Evolutionary conservation across 2,888 invertebrate genomes (phyloP), one percentile per base, ranked within the genome.

Genomic region (Helobdella robusta): DNA sequence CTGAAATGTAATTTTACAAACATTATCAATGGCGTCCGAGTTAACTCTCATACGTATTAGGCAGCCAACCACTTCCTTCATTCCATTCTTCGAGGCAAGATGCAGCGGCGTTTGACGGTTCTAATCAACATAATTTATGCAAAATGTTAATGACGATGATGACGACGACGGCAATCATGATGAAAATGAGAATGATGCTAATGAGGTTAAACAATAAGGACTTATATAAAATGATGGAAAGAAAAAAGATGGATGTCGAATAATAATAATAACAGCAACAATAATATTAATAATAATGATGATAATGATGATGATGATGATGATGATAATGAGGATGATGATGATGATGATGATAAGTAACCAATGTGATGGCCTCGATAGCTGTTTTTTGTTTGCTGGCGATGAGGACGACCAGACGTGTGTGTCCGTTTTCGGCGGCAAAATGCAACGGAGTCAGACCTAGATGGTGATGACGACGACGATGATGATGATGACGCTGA

Each of bases 21-120:
- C 85, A 73, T 75, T 76, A 70, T 95, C 95, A 6, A 91, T 91
- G 50, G 95, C 93, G 76, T 93, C 93, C 68, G 93, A 91, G 79
- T 91, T 92, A 36, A 94, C 94, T 64, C 93, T 92, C 66, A 95
- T 83, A 77, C 92, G 91, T 64, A 97, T 81, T 59, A 97, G 82
- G 50, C 92, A 84, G 75, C 88, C 88, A 79, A 95, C 94, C 2
- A 97, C 95, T 81, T 91, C 91, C 73, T 95, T 86, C 81, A 97
- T 94, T 0, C 98, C 98, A 71, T 89, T 88, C 61, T 90, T 91
- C 11, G 98, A 94, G 2, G 95, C 95, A 80, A 97, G 84, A 83
- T 98, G 98, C 60, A 98, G 83, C 0, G 98, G 95, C 0, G 98
- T 98, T 81, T 94, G 93, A 77, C 97, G 97, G 68, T 89, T 88